Conservation (phyloP, 37 sponge, comb jelly and placozoan genomes). For the Bolinopsis microptera region DNA sequence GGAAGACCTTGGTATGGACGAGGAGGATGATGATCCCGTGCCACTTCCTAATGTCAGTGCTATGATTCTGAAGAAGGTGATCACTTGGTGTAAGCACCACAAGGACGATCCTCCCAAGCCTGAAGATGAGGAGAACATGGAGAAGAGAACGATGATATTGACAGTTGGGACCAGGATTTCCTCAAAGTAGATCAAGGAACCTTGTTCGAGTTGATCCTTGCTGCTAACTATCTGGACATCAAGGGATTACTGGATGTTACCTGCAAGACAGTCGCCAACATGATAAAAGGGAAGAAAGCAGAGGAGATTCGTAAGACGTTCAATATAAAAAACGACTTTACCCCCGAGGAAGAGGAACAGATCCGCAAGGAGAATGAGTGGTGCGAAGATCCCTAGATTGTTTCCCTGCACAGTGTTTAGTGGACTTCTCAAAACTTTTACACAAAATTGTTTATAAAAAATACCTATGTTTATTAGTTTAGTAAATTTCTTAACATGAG, state of each 20-base stretch:
- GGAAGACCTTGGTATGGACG: constrained; percentile 93
- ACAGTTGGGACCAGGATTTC: constrained; percentile 98
- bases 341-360: constrained; percentile 99
- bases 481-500: background rate
- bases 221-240: constrained; percentile 99
- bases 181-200: constrained; percentile 99
- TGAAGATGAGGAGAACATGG: constrained; percentile 97
- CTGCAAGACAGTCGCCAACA: constrained; percentile 99
- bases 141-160: constrained; percentile 99
- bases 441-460: background rate
- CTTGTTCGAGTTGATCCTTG: constrained; percentile 96
- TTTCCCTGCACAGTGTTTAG: background rate
- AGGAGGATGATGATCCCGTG: constrained; percentile 89
- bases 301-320: constrained; percentile 98
- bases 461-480: background rate
- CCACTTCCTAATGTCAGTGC: constrained; percentile 96
- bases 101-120: constrained; percentile 90
- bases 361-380: constrained; percentile 96
- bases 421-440: background rate
- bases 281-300: constrained; percentile 98
- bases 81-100: constrained; percentile 84
- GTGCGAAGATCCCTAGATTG: constrained; percentile 85
- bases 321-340: constrained; percentile 99
- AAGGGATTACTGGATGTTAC: constrained; percentile 98
- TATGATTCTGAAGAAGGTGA: constrained; percentile 94